These are phyloP conservation scores for Lordiphosa clarofinis DNA, from an alignment of 1,140 invertebrate genomes.

Conservation along the genomic window DNA sequence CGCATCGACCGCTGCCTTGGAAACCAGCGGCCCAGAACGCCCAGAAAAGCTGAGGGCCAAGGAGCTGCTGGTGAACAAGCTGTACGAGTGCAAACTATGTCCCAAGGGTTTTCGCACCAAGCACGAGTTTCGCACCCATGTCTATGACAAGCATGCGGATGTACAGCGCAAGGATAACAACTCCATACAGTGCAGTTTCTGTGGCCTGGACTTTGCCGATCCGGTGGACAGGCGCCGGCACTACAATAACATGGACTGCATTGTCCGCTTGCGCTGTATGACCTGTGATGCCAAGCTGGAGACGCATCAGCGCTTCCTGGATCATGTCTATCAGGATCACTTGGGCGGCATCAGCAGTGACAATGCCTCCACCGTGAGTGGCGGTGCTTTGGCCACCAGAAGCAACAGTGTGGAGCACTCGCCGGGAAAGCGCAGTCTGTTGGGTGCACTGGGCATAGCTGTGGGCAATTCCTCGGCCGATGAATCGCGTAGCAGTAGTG, in stretches of 20 bases:
- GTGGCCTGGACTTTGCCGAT: conserved; percentile 74
- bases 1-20: neutral
- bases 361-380: conserved; percentile 50
- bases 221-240: conserved; percentile 72
- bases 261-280: conserved; percentile 74
- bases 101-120: conserved; percentile 76
- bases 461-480: conserved; percentile 52
- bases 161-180: conserved; percentile 71
- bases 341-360: conserved; percentile 66
- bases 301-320: conserved; percentile 73
- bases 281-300: conserved; percentile 77
- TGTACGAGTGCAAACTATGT: conserved; percentile 77
- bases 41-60: conserved; percentile 74
- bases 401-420: conserved; percentile 55
- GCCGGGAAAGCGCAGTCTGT: conserved; percentile 52
- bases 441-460: conserved; percentile 58
- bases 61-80: conserved; percentile 74
- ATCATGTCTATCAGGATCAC: conserved; percentile 78
- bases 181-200: conserved; percentile 71
- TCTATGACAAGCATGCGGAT: conserved; percentile 78
- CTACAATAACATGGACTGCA: conserved; percentile 79
- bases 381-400: conserved; percentile 5
- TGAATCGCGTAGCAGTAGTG: conserved; percentile 64
- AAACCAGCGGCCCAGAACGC: conserved; percentile 19
- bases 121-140: conserved; percentile 77